A percentile compares a stretch with the other conserved stretches of the same genome.
These are phyloP conservation scores for Drosophila longiperda DNA, from an alignment of 2,888 invertebrate genomes.

Conservation along the genomic window DNA sequence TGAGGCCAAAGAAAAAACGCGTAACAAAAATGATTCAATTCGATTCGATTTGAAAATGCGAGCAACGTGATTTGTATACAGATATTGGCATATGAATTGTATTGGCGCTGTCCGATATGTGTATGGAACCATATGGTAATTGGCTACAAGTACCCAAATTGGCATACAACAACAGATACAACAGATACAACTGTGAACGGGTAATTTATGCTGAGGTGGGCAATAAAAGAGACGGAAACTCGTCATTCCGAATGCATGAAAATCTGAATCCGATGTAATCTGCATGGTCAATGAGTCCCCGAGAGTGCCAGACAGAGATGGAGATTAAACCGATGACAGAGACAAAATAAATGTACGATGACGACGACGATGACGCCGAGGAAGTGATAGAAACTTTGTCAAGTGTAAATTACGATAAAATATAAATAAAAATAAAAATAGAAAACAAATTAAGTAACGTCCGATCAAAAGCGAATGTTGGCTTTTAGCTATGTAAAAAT, in stretches of 20 bases:
- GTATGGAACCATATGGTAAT: slow-evolving; percentile 43
- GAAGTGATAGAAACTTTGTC: slow-evolving; percentile 45
- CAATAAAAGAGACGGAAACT: slow-evolving; percentile 50
- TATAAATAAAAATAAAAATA: neutral
- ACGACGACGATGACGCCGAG: slow-evolving; percentile 23
- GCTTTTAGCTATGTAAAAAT: slow-evolving; percentile 43
- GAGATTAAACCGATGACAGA: slow-evolving; percentile 10
- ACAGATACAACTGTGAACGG: slow-evolving; percentile 31
- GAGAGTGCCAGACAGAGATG: slow-evolving; percentile 30
- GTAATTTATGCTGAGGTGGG: slow-evolving; percentile 63
- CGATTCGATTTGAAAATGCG: slow-evolving; percentile 16
- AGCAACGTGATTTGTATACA: slow-evolving; percentile 57
- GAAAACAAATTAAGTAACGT: slow-evolving; percentile 29
- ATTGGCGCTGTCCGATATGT: slow-evolving; percentile 22
- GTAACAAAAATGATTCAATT: slow-evolving; percentile 19
- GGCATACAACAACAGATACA: slow-evolving; percentile 41
- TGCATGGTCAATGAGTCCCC: slow-evolving; percentile 59
- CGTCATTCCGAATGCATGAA: slow-evolving; percentile 61
- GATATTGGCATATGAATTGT: slow-evolving; percentile 51
- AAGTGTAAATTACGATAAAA: slow-evolving; percentile 63
- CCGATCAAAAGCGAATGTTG: slow-evolving; percentile 33
- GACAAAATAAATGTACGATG: slow-evolving; percentile 11
- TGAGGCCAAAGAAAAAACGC: slow-evolving; percentile 22
- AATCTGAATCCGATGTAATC: slow-evolving; percentile 41
- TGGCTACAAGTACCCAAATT: slow-evolving; percentile 46